A percentile compares a stretch with the other conserved stretches of the same genome.
Conservation (phyloP, 2,888 invertebrate genomes). For the Mesorhabditis spiculigera region DNA sequence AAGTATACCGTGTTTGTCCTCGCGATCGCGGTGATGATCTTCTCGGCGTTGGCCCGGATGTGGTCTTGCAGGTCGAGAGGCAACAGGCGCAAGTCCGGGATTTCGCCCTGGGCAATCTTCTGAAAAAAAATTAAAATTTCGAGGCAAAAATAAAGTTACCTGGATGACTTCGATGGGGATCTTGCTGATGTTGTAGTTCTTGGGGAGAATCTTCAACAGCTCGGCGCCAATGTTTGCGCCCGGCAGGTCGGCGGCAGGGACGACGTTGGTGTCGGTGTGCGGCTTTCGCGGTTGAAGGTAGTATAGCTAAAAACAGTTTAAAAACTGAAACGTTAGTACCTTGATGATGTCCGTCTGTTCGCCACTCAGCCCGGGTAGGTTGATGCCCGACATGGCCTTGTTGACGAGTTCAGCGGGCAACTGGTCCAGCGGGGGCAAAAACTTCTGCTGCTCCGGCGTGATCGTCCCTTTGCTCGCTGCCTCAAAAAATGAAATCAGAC, state of each 20-base stretch:
- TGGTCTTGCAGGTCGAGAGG: constrained; percentile 51
- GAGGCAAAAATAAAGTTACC: background rate
- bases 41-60: constrained; percentile 43
- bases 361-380: constrained; percentile 39
- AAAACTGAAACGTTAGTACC: constrained; percentile 15
- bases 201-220: constrained; percentile 34
- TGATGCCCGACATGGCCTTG: constrained; percentile 34
- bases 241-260: background rate
- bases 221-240: constrained; percentile 11
- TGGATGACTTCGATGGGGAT: constrained; percentile 25
- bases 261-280: constrained; percentile 17
- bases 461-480: background rate
- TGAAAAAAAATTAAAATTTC: constrained; percentile 10
- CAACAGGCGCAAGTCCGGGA: constrained; percentile 50
- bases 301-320: constrained; percentile 28
- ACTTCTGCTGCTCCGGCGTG: constrained; percentile 12
- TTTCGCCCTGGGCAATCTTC: constrained; percentile 48
- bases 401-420: constrained; percentile 39
- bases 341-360: constrained; percentile 42
- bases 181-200: constrained; percentile 37
- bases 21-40: constrained; percentile 36
- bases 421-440: constrained; percentile 38
- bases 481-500: background rate
- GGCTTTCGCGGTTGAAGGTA: constrained; percentile 39
- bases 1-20: constrained; percentile 14